phyloP scores from a whole-genome alignment of 1,140 invertebrate species.

The Grapholita molesta region DNA sequence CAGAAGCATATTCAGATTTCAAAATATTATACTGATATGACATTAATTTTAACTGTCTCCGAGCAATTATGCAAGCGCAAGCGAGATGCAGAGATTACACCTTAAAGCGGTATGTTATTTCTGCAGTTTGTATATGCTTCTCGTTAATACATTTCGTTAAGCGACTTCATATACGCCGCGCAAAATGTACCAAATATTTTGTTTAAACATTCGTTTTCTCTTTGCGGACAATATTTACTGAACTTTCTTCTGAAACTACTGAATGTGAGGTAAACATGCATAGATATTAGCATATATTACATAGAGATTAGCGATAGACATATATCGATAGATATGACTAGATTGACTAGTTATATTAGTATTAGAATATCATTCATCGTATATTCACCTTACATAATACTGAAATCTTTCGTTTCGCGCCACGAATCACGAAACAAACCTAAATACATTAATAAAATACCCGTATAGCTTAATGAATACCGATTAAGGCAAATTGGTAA shows the following conservation, averaged over 20 bases:
- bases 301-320: too few species aligned
- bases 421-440: not conserved
- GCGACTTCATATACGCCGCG: slow-evolving; percentile 47
- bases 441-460: slow-evolving; percentile 3
- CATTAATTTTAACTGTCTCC: not conserved
- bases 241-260: slow-evolving; percentile 14
- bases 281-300: too few species aligned
- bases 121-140: not conserved
- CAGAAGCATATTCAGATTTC: not conserved
- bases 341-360: too few species aligned
- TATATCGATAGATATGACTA: too few species aligned
- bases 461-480: not conserved
- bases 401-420: not conserved
- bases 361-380: too few species aligned
- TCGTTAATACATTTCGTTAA: slow-evolving; percentile 40
- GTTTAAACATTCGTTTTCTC: slow-evolving; percentile 60
- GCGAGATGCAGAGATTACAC: not conserved
- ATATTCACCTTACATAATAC: not conserved
- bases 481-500: slow-evolving; percentile 6
- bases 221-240: slow-evolving; percentile 28
- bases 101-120: not conserved
- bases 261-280: not conserved
- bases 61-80: not conserved
- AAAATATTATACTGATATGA: not conserved
- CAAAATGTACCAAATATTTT: slow-evolving; percentile 60